phyloP scores from a whole-genome alignment of 2,888 invertebrate species.

The Bembecia ichneumoniformis region DNA sequence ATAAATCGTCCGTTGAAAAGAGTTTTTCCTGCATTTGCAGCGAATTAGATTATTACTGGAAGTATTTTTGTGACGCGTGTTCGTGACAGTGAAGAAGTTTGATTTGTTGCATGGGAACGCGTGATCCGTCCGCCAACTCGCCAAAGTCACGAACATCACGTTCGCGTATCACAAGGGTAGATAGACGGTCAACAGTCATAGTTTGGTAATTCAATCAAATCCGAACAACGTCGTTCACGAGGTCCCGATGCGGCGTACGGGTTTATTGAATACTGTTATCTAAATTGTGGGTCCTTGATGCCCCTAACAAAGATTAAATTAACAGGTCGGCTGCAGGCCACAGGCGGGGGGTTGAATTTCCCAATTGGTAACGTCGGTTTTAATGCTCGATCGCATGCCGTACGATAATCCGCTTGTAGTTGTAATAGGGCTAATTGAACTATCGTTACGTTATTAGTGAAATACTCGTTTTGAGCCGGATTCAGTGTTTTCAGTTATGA shows the following conservation, averaged over 20 bases:
- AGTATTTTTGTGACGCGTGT: too few relatives aligned
- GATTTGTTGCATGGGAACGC: neutral
- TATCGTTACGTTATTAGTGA: constrained; percentile 37
- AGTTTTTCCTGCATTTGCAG: too few relatives aligned
- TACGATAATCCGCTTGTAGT: constrained; percentile 49
- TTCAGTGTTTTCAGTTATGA: constrained; percentile 6
- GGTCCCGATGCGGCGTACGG: constrained; percentile 42
- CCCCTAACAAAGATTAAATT: constrained; percentile 59
- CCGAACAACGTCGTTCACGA: constrained; percentile 37
- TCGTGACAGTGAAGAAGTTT: too few relatives aligned
- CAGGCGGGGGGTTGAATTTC: constrained; percentile 35
- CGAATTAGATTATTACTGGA: too few relatives aligned
- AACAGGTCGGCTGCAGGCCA: constrained; percentile 49
- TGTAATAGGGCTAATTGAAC: constrained; percentile 56
- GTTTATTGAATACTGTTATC: constrained; percentile 64
- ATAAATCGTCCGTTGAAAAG: too few relatives aligned
- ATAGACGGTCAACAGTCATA: constrained; percentile 33
- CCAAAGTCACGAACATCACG: constrained; percentile 13
- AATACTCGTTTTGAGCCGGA: constrained; percentile 16
- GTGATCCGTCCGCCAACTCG: neutral
- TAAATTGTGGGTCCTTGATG: constrained; percentile 58
- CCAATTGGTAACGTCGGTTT: constrained; percentile 41
- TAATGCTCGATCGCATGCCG: constrained; percentile 40
- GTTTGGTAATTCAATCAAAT: constrained; percentile 60
- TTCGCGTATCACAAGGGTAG: constrained; percentile 17